These are phyloP conservation scores for Pomacea maculata DNA, from an alignment of 1,140 invertebrate genomes.

Conservation along the genomic window DNA sequence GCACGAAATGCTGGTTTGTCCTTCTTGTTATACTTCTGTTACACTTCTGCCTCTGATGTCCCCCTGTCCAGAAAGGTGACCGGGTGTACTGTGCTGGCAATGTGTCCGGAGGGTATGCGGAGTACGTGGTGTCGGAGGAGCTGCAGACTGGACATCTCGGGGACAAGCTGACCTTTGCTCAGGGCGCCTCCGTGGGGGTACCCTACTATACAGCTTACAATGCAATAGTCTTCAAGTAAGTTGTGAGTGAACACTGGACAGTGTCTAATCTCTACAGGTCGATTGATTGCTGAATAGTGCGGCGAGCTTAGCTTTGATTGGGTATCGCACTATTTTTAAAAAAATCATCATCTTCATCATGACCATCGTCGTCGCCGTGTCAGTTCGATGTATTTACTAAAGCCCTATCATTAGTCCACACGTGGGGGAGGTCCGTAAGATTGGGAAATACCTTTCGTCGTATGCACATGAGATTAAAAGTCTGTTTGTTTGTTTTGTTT, in stretches of 20 bases:
- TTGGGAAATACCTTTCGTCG: not conserved
- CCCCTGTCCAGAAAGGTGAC: constrained; percentile 65
- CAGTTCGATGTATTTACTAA: not conserved
- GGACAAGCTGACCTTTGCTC: constrained; percentile 63
- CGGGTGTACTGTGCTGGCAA: constrained; percentile 64
- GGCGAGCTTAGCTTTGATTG: too few species aligned
- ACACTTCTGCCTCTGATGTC: too few species aligned
- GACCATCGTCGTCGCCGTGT: not conserved
- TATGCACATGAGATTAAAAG: too few species aligned
- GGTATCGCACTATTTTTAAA: not conserved
- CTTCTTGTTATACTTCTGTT: too few species aligned
- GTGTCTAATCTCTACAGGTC: too few species aligned
- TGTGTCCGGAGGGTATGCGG: constrained; percentile 67
- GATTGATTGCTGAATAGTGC: too few species aligned
- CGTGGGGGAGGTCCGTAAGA: not conserved
- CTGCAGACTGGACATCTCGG: constrained; percentile 48
- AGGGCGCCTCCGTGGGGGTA: constrained; percentile 70
- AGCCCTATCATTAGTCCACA: not conserved
- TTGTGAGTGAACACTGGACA: not conserved
- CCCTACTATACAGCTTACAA: constrained; percentile 72
- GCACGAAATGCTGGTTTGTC: too few species aligned
- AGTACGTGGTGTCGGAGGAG: constrained; percentile 62
- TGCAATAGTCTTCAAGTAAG: constrained; percentile 67
- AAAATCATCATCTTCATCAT: not conserved
- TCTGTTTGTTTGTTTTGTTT: not conserved